Base-by-base conservation (phyloP, 2,888 invertebrate genomes). In the Colletes collaris region DNA sequence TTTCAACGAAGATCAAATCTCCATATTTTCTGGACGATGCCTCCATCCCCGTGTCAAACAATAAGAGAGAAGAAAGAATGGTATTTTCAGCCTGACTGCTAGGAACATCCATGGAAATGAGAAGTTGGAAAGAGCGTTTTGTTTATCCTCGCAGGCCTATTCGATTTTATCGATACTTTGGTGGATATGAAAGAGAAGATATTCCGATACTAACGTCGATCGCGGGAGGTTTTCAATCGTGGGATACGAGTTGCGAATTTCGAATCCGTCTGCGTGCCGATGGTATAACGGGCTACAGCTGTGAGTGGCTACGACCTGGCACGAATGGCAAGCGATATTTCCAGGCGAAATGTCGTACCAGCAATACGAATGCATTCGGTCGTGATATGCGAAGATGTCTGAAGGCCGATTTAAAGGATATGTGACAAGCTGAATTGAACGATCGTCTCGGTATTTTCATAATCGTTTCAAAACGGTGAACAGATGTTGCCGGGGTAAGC, bases 241-340 rank as follows among this genome's bases (percentile, higher is more conserved):
- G 69, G 79, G 60, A 16, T 71, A 76, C 76, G 79, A 79, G 74
- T 76, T 58, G 82, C 71, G 77, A 82, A 83, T 84, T 83, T 84
- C 62, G 68, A 75, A 78, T 83, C 76, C 76, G 81, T 73, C 83
- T 77, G 68, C 81, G 83, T 86, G 79, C 76, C 74, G 77, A 69
- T 78, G 72, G 68, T 80, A 84, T 82, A 85, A 84, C 76, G 46
- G 63, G 77, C 53, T 84, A 74, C 78, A 81, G 80, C 81, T 85
- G 81, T 69, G 82, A 79, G 70, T 82, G 84, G 72, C 73, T 81
- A 82, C 80, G 74, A 82, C 60, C 74, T 69, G 85, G 71, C 74
- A 75, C 82, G 74, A 80, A 79, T 82, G 79, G 79, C 76, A 79
- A 79, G 65, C 64, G 78, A 82, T 81, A 85, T 86, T 85, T 85